phyloP scores from a whole-genome alignment of 2,888 invertebrate genomes.

The Microctonus aethiopoides region DNA sequence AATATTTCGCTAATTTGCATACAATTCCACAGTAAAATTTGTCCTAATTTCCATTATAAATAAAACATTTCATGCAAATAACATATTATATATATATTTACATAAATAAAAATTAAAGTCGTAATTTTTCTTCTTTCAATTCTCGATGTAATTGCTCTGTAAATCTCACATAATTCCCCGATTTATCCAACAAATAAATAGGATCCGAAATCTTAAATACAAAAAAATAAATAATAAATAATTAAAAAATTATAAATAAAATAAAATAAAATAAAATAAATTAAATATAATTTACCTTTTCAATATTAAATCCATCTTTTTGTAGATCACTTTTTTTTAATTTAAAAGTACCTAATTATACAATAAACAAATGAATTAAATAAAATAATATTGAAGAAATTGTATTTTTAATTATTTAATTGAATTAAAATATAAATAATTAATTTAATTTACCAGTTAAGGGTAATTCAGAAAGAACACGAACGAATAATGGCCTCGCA shows the following conservation, averaged over 20 bases:
- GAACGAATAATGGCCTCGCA: slow-evolving; percentile 89
- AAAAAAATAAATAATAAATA: slow-evolving; percentile 14
- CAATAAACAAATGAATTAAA: slow-evolving; percentile 42
- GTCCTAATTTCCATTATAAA: neutral
- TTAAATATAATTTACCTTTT: slow-evolving; percentile 75
- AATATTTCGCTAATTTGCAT: neutral
- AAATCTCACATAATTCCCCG: slow-evolving; percentile 72
- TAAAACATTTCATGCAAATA: neutral
- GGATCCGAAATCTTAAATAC: slow-evolving; percentile 73
- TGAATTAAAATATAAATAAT: neutral
- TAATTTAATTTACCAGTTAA: slow-evolving; percentile 72
- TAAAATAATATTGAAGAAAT: slow-evolving; percentile 1
- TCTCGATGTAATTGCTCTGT: slow-evolving; percentile 73
- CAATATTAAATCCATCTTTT: slow-evolving; percentile 84
- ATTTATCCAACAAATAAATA: slow-evolving; percentile 76
- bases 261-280: slow-evolving; percentile 70
- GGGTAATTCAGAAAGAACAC: slow-evolving; percentile 82
- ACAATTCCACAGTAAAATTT: neutral
- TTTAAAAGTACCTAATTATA: slow-evolving; percentile 85
- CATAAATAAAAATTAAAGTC: slow-evolving; percentile 42
- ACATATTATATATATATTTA: neutral
- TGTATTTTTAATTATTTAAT: neutral
- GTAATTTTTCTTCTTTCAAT: slow-evolving; percentile 64
- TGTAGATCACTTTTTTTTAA: slow-evolving; percentile 89
- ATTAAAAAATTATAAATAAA: neutral